phyloP scores from a whole-genome alignment of 2,113 vertebrate genomes.

The Danio rerio region DNA sequence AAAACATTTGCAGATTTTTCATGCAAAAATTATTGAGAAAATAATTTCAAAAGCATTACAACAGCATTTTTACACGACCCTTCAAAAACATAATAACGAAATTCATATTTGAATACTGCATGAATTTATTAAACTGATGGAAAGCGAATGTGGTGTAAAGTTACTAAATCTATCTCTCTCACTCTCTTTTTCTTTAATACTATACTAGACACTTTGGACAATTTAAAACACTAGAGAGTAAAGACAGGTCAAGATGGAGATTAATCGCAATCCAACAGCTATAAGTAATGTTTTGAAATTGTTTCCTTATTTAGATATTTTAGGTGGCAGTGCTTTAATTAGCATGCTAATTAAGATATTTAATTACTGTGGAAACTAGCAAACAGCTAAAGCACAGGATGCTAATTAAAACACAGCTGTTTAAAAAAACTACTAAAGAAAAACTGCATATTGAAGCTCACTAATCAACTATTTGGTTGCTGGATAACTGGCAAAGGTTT shows the following conservation, averaged over 20 bases:
- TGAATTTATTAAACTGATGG: too few relatives aligned
- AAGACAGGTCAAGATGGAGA: background rate
- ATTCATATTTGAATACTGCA: too few relatives aligned
- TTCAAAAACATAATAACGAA: too few relatives aligned
- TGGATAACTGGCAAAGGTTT: background rate
- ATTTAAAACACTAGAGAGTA: background rate
- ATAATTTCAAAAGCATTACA: too few relatives aligned
- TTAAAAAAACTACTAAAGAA: background rate
- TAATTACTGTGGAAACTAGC: background rate
- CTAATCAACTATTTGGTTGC: background rate
- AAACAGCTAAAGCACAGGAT: background rate
- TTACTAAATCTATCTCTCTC: too few relatives aligned
- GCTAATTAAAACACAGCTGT: constrained; percentile 16
- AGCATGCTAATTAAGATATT: constrained; percentile 7
- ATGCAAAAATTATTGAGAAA: too few relatives aligned
- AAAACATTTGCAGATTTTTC: too few relatives aligned
- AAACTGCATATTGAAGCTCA: background rate
- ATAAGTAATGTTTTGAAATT: background rate
- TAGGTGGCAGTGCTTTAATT: background rate
- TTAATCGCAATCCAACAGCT: background rate
- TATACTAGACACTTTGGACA: background rate
- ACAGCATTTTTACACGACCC: too few relatives aligned
- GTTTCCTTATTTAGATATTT: background rate
- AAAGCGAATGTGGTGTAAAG: too few relatives aligned
- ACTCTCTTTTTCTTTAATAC: too few relatives aligned